A percentile compares a stretch with the other conserved stretches of the same genome.
Evolutionary conservation across 37 sponge, comb jelly and placozoan genomes (phyloP).

Genomic region (Axinella damicornis): DNA sequence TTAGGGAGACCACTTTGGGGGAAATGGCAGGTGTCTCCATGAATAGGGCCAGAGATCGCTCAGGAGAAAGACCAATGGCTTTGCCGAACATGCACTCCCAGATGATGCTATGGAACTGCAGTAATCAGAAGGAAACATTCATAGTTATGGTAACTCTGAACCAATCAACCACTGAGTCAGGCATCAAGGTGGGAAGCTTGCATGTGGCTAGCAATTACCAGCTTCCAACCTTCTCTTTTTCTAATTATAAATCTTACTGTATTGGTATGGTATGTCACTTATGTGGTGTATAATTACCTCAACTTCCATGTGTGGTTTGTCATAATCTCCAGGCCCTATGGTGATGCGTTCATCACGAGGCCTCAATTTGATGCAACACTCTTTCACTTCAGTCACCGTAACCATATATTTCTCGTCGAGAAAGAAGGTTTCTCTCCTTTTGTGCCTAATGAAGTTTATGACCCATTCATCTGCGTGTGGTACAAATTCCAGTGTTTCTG

Average conservation of each 20-base stretch:
- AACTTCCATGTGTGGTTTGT: neutral
- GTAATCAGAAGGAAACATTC: neutral
- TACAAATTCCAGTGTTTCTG: neutral
- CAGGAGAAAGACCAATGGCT: conserved; percentile 3
- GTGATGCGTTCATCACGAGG: neutral
- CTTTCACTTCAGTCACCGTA: neutral
- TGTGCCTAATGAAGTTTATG: conserved; percentile 3
- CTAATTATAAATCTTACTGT: too few relatives aligned
- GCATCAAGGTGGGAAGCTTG: neutral
- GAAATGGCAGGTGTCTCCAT: neutral
- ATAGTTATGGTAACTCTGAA: too few relatives aligned
- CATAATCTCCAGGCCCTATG: neutral
- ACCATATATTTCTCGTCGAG: neutral
- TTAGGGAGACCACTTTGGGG: neutral
- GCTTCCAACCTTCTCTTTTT: too few relatives aligned
- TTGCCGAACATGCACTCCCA: conserved; percentile 25
- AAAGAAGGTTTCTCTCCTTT: neutral
- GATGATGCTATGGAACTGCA: neutral
- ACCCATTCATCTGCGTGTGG: neutral
- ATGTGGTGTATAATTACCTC: conserved; percentile 12
- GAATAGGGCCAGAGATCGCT: conserved; percentile 9
- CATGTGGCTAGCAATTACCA: neutral
- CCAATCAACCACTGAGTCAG: neutral
- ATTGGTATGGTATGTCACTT: too few relatives aligned
- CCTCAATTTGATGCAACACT: neutral